These are phyloP conservation scores for Hemaris fuciformis DNA, from an alignment of 2,888 invertebrate genomes.

Conservation along the genomic window DNA sequence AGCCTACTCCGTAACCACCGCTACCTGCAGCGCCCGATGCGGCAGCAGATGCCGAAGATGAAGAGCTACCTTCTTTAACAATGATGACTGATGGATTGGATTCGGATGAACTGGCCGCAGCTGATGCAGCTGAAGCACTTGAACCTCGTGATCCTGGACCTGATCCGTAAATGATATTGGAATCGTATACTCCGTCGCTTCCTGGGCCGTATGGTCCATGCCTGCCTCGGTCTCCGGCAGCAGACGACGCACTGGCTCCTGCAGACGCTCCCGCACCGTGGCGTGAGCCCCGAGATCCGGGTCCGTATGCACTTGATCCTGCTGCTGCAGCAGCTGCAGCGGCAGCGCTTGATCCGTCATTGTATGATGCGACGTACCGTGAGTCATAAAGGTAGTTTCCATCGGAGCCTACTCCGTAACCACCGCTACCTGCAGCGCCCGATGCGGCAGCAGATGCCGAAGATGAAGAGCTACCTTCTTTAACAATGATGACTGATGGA, in stretches of 20 bases:
- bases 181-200: neutral
- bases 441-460: no score
- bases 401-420: no score
- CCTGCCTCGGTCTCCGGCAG: slow-evolving; percentile 9
- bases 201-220: slow-evolving; percentile 6
- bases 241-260: slow-evolving; percentile 8
- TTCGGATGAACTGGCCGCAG: neutral
- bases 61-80: neutral
- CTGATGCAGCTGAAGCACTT: neutral
- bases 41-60: neutral
- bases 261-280: slow-evolving; percentile 4
- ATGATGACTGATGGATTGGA: neutral
- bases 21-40: no score
- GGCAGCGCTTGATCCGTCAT: no score
- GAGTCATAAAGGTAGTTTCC: no score
- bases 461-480: no score
- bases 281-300: slow-evolving; percentile 4
- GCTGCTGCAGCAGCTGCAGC: neutral
- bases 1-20: no score
- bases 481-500: no score
- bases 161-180: neutral
- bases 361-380: no score
- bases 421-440: no score
- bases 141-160: neutral
- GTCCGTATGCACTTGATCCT: neutral